phyloP scores from a whole-genome alignment of 1,140 invertebrate genomes.

The Drosophila varians region DNA sequence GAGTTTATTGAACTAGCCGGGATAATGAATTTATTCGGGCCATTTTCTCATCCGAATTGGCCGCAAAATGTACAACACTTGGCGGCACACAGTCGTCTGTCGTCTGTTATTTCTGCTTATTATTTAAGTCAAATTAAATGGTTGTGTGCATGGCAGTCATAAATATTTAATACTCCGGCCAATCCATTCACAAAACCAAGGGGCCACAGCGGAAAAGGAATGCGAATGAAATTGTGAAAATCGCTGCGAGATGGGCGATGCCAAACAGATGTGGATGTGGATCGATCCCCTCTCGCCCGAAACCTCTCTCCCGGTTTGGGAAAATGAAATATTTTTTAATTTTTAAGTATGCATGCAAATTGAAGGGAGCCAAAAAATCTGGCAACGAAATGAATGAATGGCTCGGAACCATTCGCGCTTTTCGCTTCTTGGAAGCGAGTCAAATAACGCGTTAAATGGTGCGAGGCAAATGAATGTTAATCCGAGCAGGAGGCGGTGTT shows the following conservation, averaged over 20 bases:
- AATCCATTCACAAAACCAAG: conserved; percentile 68
- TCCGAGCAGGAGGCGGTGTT: too few species aligned
- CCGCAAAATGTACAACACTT: conserved; percentile 26
- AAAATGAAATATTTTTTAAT: conserved; percentile 68
- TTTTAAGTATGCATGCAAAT: conserved; percentile 53
- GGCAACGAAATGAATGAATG: conserved; percentile 23
- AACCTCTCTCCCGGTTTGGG: background rate
- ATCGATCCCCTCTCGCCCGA: background rate
- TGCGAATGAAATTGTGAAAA: conserved; percentile 16
- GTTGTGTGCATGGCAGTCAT: conserved; percentile 39
- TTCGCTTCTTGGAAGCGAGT: conserved; percentile 27
- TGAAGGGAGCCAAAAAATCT: conserved; percentile 21
- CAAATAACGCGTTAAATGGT: conserved; percentile 45
- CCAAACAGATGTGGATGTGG: conserved; percentile 70
- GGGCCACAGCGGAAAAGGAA: conserved; percentile 19
- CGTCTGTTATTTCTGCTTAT: conserved; percentile 58
- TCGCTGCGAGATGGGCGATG: conserved; percentile 41
- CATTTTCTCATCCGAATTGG: conserved; percentile 45
- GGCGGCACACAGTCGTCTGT: conserved; percentile 4
- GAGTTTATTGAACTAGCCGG: conserved; percentile 37
- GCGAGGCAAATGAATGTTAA: conserved; percentile 38
- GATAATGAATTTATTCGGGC: conserved; percentile 57
- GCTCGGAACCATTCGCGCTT: conserved; percentile 6
- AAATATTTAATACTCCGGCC: conserved; percentile 65
- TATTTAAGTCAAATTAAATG: conserved; percentile 80